Evolutionary conservation across 2,797 vertebrate genomes (phyloP).

Genomic region (Paedocypris micromegethes): DNA sequence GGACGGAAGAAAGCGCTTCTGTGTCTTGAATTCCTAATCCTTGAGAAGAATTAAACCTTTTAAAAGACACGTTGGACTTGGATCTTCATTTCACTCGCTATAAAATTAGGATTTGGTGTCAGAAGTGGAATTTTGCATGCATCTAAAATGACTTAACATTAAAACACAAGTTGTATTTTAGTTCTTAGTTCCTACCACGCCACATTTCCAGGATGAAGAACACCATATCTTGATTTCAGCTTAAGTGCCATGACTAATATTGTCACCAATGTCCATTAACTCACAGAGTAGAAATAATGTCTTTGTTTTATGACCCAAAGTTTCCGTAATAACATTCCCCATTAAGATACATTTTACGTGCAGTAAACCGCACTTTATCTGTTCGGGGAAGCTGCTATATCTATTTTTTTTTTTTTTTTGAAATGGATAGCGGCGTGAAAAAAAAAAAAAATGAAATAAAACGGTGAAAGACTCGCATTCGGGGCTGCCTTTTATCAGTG

Average conservation of each 20-base stretch:
- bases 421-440: too few species aligned
- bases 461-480: conserved; percentile 7
- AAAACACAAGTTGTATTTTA: too few species aligned
- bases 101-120: too few species aligned
- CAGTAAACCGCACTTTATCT: neutral
- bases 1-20: too few species aligned
- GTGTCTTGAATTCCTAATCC: too few species aligned
- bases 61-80: too few species aligned
- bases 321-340: conserved; percentile 1
- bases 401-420: neutral
- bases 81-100: too few species aligned
- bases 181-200: neutral
- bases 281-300: conserved; percentile 7
- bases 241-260: conserved; percentile 25
- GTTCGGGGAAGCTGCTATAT: neutral
- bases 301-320: conserved; percentile 14
- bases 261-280: conserved; percentile 27
- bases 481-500: conserved; percentile 20
- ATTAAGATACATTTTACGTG: conserved; percentile 8
- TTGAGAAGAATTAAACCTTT: too few species aligned
- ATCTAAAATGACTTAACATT: too few species aligned
- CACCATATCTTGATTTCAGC: conserved; percentile 9
- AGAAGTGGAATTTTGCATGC: too few species aligned
- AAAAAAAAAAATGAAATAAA: neutral
- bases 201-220: neutral